Base-by-base conservation (phyloP, 2,797 vertebrate genomes). In the Microctenopoma steveboyesi region DNA sequence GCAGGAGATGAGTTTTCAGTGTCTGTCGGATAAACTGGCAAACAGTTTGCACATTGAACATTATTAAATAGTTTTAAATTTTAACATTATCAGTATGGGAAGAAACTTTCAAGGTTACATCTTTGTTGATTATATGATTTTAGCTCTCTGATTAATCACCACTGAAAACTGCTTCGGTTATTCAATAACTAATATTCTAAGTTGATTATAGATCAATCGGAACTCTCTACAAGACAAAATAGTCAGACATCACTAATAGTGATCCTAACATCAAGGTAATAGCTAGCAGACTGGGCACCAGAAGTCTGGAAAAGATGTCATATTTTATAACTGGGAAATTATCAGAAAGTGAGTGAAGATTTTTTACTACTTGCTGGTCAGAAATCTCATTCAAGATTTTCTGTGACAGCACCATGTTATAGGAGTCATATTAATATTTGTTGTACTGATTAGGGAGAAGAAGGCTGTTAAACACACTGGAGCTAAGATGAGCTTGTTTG, bases 111-210 rank as follows among this genome's bases (percentile, higher is more conserved):
- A 16, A 9, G 27, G 27, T 54, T n/a, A 25, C 8, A 12, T 5
- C 1, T 37, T 28, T 54, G 5, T 54, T 30, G 14, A 4, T 72
- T 0, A 3, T 51, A 4, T 3, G 45, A 2, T 3, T 4, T 7
- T 27, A 2, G 1, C 30, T 33, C 30, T 33, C 30, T 33, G 30
- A 33, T 33, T 33, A 33, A 55, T 62, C 27, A 37, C 66, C 61
- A 25, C 52, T 0, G 39, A 58, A 51, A 64, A 15, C 37, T 69
- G 50, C 39, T 64, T 56, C 54, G 39, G 67, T 53, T 15, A 18
- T 63, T 61, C 40, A 27, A 33, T 33, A 33, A 33, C 30, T 33
- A 33, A 33, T 33, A 33, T 6, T 33, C 30, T 6, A 33, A 33
- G 5, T 33, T 33, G 30, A 33, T 33, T 5, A 33, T 33, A 33